Conservation (phyloP, 1,140 invertebrate species). For the Drosophila dunni region DNA sequence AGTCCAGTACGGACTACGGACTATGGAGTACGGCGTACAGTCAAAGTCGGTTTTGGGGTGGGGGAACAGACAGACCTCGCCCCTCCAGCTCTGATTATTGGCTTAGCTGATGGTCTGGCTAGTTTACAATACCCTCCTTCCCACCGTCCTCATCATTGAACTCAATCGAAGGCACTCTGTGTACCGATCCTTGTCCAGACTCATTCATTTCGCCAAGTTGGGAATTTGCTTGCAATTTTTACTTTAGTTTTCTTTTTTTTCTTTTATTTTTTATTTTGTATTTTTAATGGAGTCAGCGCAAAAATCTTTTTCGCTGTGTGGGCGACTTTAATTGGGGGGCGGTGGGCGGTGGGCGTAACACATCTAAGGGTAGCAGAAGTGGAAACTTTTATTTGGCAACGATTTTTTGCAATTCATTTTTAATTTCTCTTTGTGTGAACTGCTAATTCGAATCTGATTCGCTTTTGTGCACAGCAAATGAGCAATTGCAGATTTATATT, state of each 20-base stretch:
- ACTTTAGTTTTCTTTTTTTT: constrained; percentile 22
- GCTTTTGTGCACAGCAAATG: constrained; percentile 8
- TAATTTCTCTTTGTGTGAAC: constrained; percentile 58
- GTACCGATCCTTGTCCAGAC: constrained; percentile 51
- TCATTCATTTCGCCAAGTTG: constrained; percentile 69
- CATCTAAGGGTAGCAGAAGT: neutral
- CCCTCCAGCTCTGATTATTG: constrained; percentile 62
- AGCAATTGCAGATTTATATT: neutral
- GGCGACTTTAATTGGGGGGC: constrained; percentile 34
- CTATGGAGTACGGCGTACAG: neutral
- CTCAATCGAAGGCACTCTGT: constrained; percentile 67
- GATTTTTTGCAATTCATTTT: constrained; percentile 64
- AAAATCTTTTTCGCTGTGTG: constrained; percentile 68
- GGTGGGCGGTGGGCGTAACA: no score
- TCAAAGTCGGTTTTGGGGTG: no score
- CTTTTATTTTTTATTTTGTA: constrained; percentile 49
- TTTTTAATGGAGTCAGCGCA: constrained; percentile 77
- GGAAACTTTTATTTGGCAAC: constrained; percentile 27
- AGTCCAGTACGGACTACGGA: neutral
- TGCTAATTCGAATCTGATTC: constrained; percentile 29
- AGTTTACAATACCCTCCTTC: constrained; percentile 64
- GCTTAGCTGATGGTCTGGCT: constrained; percentile 66
- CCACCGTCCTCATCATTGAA: constrained; percentile 56
- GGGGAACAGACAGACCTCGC: constrained; percentile 6
- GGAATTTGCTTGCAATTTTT: constrained; percentile 66